Evolutionary conservation across 2,113 vertebrate genomes (phyloP).

Genomic region (Anarrhichthys ocellatus): DNA sequence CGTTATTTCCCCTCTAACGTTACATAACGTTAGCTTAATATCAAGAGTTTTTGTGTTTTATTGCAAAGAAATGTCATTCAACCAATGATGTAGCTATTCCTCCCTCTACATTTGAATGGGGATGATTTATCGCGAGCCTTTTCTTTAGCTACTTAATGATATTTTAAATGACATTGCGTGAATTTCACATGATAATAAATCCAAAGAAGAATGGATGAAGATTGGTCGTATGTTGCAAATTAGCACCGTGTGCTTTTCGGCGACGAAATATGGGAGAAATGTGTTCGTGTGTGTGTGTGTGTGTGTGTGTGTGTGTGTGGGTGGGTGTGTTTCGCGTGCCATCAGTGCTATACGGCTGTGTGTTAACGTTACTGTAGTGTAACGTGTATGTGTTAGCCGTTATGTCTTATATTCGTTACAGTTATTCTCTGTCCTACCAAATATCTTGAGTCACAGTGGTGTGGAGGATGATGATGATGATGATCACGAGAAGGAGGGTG

Average conservation of each 20-base stretch:
- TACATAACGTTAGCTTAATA: neutral
- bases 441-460: constrained; percentile 35
- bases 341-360: constrained; percentile 40
- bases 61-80: neutral
- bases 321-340: constrained; percentile 28
- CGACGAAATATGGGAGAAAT: constrained; percentile 40
- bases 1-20: neutral
- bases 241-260: constrained; percentile 2
- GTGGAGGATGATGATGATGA: constrained; percentile 14
- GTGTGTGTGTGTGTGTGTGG: neutral
- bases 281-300: neutral
- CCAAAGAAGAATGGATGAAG: neutral
- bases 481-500: constrained; percentile 17
- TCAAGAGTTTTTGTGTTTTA: neutral
- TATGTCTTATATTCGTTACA: constrained; percentile 41
- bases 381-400: constrained; percentile 35
- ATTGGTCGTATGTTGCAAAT: constrained; percentile 2
- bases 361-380: neutral
- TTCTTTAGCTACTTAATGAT: neutral
- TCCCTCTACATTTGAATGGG: neutral
- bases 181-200: neutral
- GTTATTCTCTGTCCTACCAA: constrained; percentile 18
- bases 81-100: neutral
- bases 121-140: neutral
- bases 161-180: neutral